Evolutionary conservation across 2,888 invertebrate genomes (phyloP).

Genomic region (Yponomeuta malinellus): DNA sequence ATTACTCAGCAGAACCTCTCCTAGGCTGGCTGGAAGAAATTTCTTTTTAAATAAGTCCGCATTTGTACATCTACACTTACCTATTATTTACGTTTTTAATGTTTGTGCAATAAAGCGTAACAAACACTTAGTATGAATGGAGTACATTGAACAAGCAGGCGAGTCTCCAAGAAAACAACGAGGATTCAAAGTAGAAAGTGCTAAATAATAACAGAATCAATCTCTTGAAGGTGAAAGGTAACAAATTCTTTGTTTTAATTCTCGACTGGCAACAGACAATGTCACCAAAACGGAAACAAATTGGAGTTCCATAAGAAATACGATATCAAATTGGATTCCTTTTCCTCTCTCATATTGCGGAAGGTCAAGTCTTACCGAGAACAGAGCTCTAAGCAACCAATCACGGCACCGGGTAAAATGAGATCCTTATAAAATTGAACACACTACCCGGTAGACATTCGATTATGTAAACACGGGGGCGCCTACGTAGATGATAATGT

Average conservation of each 20-base stretch:
- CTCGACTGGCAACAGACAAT: not conserved
- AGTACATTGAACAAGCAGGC: no score
- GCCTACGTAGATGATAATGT: conserved; percentile 2
- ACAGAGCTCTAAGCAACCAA: not conserved
- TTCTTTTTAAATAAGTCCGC: no score
- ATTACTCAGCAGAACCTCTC: no score
- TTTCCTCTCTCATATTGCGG: not conserved
- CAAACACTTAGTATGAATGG: no score
- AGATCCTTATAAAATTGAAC: conserved; percentile 2
- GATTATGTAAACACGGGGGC: conserved; percentile 13
- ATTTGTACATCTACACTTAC: no score
- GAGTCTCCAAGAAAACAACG: no score
- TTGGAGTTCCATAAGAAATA: not conserved
- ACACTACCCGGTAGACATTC: not conserved
- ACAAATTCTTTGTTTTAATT: not conserved
- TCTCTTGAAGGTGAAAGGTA: not conserved
- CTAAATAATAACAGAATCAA: not conserved
- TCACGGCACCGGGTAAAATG: not conserved
- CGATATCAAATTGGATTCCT: not conserved
- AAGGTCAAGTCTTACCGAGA: not conserved
- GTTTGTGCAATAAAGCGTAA: no score
- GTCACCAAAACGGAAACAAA: not conserved
- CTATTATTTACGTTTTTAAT: no score
- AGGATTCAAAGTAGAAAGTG: no score
- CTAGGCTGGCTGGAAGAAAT: no score